A percentile compares a stretch with the other conserved stretches of the same genome.
phyloP scores from a whole-genome alignment of 2,888 invertebrate genomes.

The Aphodius sticticus region DNA sequence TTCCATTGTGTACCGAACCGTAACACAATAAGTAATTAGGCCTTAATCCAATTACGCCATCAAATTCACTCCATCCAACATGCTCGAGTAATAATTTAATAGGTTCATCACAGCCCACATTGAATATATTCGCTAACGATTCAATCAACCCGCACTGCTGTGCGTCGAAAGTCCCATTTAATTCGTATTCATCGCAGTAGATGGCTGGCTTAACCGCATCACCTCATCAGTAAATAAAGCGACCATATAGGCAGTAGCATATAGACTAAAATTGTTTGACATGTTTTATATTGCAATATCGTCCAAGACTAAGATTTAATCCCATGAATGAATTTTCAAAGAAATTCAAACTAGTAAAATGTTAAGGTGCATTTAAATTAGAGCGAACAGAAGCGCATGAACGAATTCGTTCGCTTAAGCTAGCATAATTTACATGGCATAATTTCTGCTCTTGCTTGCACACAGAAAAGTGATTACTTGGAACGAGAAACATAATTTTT shows the following conservation, averaged over 20 bases:
- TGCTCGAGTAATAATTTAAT: conserved; percentile 4
- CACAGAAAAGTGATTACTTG: too few relatives aligned
- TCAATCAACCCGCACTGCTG: neutral
- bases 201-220: neutral
- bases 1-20: neutral
- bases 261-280: too few relatives aligned
- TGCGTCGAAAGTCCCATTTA: neutral
- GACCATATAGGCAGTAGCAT: neutral
- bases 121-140: neutral
- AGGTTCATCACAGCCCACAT: neutral
- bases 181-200: neutral
- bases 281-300: too few relatives aligned
- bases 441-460: too few relatives aligned
- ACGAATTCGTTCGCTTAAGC: too few relatives aligned
- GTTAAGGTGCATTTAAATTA: too few relatives aligned
- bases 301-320: too few relatives aligned
- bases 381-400: too few relatives aligned
- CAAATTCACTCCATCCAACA: conserved; percentile 10
- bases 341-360: too few relatives aligned
- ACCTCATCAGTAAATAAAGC: neutral
- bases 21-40: conserved; percentile 23
- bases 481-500: too few relatives aligned
- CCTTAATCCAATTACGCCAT: conserved; percentile 21
- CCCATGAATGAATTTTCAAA: too few relatives aligned
- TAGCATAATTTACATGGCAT: too few relatives aligned